phyloP scores from a whole-genome alignment of 2,888 invertebrate genomes.

The Volucella inflata region DNA sequence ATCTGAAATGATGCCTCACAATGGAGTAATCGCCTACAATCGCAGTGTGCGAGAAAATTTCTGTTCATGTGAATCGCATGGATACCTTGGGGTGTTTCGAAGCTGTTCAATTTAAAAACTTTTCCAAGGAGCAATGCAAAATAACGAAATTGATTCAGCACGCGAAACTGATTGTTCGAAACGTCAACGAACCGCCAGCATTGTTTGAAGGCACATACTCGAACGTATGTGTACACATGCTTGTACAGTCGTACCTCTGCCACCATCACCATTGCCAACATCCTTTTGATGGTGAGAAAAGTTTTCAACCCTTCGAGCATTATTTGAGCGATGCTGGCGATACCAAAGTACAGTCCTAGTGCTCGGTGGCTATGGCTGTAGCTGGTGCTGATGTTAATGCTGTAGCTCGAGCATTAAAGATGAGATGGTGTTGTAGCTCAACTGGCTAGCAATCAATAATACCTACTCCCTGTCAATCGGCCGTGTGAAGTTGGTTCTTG shows the following conservation, averaged over 20 bases:
- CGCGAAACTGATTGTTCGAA: conserved; percentile 69
- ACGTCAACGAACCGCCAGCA: conserved; percentile 65
- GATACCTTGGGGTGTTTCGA: conserved; percentile 55
- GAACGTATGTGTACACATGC: not conserved
- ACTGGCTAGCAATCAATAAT: conserved; percentile 63
- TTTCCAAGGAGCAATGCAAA: conserved; percentile 65
- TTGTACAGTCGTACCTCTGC: no score
- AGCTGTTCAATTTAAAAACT: conserved; percentile 68
- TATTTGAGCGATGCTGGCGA: conserved; percentile 19
- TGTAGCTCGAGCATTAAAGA: conserved; percentile 6
- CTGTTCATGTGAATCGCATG: conserved; percentile 48
- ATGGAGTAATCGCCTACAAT: conserved; percentile 38
- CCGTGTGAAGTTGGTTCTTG: conserved; percentile 30
- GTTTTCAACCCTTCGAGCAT: conserved; percentile 45
- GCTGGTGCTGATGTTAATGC: not conserved
- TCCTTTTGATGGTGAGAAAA: conserved; percentile 33
- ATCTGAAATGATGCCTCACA: not conserved
- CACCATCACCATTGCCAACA: no score
- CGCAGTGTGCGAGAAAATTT: conserved; percentile 45
- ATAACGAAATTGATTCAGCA: conserved; percentile 69
- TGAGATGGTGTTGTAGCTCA: no score
- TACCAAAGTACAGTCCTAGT: no score
- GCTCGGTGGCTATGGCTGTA: not conserved
- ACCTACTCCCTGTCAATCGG: conserved; percentile 31
- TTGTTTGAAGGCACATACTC: not conserved